Percentiles rank a stretch among this genome's conserved stretches.
Evolutionary conservation across 2,888 invertebrate genomes (phyloP).

Genomic region (Ophion slaviceki): DNA sequence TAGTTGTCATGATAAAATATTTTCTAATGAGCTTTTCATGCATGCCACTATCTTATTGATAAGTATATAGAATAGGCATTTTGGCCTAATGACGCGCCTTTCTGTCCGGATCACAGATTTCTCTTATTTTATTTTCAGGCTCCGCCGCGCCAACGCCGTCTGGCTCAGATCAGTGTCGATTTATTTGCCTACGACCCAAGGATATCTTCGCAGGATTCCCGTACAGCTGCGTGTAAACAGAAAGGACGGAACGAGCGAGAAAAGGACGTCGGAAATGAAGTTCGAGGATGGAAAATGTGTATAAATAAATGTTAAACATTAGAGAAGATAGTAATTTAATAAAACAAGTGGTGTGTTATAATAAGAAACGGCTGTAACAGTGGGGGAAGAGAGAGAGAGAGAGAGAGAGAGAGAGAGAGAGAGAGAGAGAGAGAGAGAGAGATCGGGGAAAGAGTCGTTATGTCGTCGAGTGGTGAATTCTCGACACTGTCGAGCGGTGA

Average conservation of each 20-base stretch:
- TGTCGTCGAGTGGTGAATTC: constrained; percentile 82
- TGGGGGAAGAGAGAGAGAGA: constrained; percentile 6
- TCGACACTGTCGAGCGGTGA: constrained; percentile 82
- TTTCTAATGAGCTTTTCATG: constrained; percentile 3
- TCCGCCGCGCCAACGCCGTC: neutral
- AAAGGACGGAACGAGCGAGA: neutral
- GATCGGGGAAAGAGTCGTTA: constrained; percentile 48
- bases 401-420: neutral
- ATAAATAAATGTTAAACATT: constrained; percentile 48
- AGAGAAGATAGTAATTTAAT: constrained; percentile 9
- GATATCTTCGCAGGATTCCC: neutral
- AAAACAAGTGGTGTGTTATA: constrained; percentile 29
- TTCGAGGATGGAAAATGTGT: constrained; percentile 35
- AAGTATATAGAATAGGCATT: neutral
- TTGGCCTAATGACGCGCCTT: neutral
- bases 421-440: neutral
- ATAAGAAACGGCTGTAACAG: constrained; percentile 37
- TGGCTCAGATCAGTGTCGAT: neutral
- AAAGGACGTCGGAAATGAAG: constrained; percentile 22
- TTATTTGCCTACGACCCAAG: neutral
- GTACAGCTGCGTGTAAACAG: neutral
- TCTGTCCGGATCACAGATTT: neutral
- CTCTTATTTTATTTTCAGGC: neutral
- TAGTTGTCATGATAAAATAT: neutral
- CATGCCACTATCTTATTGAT: neutral